These are phyloP conservation scores for Macaca fascicularis DNA, from an alignment of 2,113 vertebrate species.

Conservation along the genomic window T2T-MFA8v1.1 NC_088375.1:32158501-32159000, in stretches of 20 bases:
- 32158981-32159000: slow-evolving; percentile 26
- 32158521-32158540: no score
- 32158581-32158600: not conserved
- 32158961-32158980: not conserved
- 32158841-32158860: not conserved
- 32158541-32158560: not conserved
- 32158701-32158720: not conserved
- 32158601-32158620: not conserved
- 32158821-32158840: not conserved
- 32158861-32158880: not conserved
- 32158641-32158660: not conserved
- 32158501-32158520: no score
- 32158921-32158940: not conserved
- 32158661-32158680: not conserved
- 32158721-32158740: not conserved
- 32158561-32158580: not conserved
- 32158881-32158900: not conserved
- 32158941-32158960: not conserved
- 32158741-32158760: slow-evolving; percentile 8
- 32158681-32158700: slow-evolving; percentile 22
- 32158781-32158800: not conserved
- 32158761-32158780: not conserved
- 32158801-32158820: not conserved
- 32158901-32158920: not conserved
- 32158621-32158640: not conserved